These are phyloP conservation scores for Sterrhoptilus dennistouni DNA, from an alignment of 2,113 vertebrate genomes.

Conservation along the genomic window DNA sequence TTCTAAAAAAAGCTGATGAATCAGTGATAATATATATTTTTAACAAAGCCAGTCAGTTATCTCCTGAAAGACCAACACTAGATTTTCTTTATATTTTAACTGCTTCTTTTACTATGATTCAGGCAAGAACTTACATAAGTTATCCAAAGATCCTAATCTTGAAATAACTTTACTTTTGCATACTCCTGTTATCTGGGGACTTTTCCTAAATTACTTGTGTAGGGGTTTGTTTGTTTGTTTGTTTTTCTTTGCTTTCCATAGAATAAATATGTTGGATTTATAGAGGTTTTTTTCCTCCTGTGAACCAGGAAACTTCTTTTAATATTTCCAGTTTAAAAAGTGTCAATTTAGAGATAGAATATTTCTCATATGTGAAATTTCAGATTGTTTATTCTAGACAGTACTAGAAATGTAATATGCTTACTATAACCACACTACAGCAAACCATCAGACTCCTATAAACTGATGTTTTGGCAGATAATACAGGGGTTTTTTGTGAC, in stretches of 20 bases:
- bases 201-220: background rate
- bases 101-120: background rate
- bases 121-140: background rate
- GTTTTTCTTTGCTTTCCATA: background rate
- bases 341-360: background rate
- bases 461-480: background rate
- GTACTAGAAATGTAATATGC: background rate
- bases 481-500: rapidly evolving
- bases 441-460: background rate
- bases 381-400: background rate
- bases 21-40: background rate
- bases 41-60: background rate
- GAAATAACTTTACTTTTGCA: background rate
- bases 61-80: background rate
- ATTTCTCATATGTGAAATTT: background rate
- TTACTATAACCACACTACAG: background rate
- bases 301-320: background rate
- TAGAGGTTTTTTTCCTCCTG: background rate
- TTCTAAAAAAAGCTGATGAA: background rate
- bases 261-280: background rate
- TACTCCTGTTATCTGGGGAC: background rate
- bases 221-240: rapidly evolving
- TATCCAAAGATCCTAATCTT: background rate
- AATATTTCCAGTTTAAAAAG: background rate
- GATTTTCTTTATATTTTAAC: background rate